These are phyloP conservation scores for Anguilla pacifica DNA, from an alignment of 2,797 vertebrate genomes.

Conservation along the genomic window DNA sequence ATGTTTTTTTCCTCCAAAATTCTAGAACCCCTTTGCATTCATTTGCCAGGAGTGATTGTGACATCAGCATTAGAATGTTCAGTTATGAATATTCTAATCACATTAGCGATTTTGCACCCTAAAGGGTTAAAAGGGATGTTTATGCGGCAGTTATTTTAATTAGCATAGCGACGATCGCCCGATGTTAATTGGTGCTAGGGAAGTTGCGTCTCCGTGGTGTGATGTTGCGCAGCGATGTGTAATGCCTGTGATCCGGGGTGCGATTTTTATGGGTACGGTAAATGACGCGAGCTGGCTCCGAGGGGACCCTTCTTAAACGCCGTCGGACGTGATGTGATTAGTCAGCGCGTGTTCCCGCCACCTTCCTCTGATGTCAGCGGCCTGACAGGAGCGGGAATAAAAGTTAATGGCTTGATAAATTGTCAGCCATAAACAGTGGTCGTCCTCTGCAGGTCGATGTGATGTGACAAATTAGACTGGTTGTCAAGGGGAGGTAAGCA, in stretches of 20 bases:
- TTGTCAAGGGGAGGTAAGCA: neutral
- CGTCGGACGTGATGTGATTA: neutral
- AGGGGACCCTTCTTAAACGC: conserved; percentile 28
- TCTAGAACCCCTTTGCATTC: no score
- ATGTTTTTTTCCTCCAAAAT: neutral
- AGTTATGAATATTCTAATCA: neutral
- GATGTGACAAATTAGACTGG: conserved; percentile 23
- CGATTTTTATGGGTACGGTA: conserved; percentile 2
- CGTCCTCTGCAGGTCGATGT: conserved; percentile 16
- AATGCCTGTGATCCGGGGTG: neutral
- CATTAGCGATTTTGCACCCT: neutral
- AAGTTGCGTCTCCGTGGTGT: neutral
- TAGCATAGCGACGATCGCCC: neutral
- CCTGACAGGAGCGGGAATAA: conserved; percentile 30
- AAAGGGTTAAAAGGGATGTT: neutral
- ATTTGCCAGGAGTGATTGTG: neutral
- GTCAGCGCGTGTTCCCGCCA: conserved; percentile 18
- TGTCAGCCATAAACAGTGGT: conserved; percentile 27
- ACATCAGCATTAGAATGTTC: neutral
- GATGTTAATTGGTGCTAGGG: neutral
- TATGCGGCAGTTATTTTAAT: neutral
- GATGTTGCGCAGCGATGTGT: neutral
- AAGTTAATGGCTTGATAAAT: conserved; percentile 48
- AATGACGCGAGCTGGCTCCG: conserved; percentile 2
- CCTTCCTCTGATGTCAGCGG: neutral